Evolutionary conservation across 2,797 vertebrate genomes (phyloP), one percentile per base, ranked within the genome.

Genomic region (Hydrocynus forskahlii): DNA sequence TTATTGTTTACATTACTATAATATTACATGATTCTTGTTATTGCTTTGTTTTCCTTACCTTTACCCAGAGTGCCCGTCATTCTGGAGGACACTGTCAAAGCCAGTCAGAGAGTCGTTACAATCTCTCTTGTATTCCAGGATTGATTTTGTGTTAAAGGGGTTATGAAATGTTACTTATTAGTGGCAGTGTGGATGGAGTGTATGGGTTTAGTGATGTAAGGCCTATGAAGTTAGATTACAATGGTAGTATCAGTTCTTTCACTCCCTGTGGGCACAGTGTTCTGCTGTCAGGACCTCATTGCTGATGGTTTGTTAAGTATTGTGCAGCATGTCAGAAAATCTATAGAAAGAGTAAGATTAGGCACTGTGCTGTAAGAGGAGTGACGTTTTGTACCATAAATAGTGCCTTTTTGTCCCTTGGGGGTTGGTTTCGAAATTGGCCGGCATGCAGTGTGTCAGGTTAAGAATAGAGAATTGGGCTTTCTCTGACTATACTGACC

Each of bases 331-430:
- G 71, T 55, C 71, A 57, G 52, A 57, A 55, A 73, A 55, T 73
- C 54, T 57, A 55, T 73, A 57, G 52, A 72, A 72, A 52, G 70
- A 25, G 29, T 72, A 54, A 50, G 52, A 40, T 73, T 73, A 73
- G 71, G 50, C 52, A 40, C 54, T 57, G 19, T 5, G 17, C 19
- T 57, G 54, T 19, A 57, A 21, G 8, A 68, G 17, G 2, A 48
- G 43, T 71, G 52, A 73, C 4, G 17, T 57, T 73, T 57, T n/a
- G 16, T 35, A 57, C 25, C 35, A 55, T 57, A 57, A 73, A 55
- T 73, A 57, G 52, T n/a, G 35, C 63, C 63, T 21, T 57, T 73
- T 57, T 73, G 50, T 55, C 17, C 71, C 71, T 40, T 38, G 38
- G 54, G 29, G 62, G 29, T 66, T 66, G 63, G 17, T 35, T 40